Evolutionary conservation across 2,113 vertebrate genomes (phyloP).

Genomic region (Nycticebus coucang): DNA sequence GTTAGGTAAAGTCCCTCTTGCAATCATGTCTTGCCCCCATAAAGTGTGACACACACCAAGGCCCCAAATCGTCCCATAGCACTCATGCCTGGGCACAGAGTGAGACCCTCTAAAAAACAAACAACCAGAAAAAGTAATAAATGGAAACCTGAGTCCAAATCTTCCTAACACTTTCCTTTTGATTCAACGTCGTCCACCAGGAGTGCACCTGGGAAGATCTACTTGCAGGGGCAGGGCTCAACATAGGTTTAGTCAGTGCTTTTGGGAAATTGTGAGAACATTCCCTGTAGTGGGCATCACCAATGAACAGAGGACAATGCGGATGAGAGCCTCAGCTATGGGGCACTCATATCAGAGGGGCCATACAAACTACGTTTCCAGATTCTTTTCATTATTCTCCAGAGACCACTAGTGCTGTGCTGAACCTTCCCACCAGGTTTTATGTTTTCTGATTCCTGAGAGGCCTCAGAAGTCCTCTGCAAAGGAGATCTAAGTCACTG

Average conservation of each 20-base stretch:
- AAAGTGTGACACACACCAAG: no score
- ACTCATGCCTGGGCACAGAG: no score
- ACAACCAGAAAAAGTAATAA: not conserved
- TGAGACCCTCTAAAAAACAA: no score
- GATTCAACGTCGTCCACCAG: accelerated
- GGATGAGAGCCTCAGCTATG: not conserved
- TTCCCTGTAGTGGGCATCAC: not conserved
- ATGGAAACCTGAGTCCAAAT: not conserved
- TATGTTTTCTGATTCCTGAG: not conserved
- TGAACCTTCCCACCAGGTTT: not conserved
- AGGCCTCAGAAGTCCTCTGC: not conserved
- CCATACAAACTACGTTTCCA: not conserved
- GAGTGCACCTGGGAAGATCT: no score
- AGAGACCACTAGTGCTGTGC: not conserved
- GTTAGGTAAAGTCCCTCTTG: no score
- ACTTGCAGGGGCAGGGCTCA: not conserved
- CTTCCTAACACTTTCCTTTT: not conserved
- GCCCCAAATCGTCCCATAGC: no score
- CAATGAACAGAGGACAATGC: not conserved
- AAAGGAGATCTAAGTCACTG: not conserved
- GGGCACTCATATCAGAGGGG: not conserved
- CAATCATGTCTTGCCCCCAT: no score
- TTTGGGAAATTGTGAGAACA: no score
- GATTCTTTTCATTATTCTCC: not conserved
- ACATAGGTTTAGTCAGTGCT: not conserved